Conservation (phyloP, 2,113 vertebrate genomes). For the Oenanthe melanoleuca region DNA sequence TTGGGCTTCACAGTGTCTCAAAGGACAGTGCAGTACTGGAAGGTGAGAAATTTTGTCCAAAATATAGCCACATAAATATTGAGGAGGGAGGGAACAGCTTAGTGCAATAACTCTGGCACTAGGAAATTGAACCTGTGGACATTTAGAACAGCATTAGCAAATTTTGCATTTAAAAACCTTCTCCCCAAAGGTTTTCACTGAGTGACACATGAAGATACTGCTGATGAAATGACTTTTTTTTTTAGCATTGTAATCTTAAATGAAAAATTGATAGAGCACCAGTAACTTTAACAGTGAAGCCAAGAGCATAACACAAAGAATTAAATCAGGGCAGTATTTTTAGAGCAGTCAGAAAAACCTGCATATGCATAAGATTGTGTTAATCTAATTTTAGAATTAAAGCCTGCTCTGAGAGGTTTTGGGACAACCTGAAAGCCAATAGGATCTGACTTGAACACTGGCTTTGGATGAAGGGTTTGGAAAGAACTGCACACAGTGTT, state of each 20-base stretch:
- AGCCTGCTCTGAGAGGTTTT: neutral
- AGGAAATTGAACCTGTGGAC: neutral
- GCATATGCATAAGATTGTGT: neutral
- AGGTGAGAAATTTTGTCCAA: neutral
- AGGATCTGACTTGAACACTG: neutral
- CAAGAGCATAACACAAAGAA: neutral
- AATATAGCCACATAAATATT: rapidly evolving
- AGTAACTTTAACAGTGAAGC: neutral
- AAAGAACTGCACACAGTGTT: neutral
- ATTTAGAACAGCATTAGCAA: neutral
- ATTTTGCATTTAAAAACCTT: neutral
- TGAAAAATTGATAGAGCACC: neutral
- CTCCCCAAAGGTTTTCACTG: neutral
- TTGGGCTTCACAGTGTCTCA: neutral
- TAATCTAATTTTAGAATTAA: neutral
- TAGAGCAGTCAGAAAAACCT: neutral
- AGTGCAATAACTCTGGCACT: neutral
- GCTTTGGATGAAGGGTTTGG: neutral
- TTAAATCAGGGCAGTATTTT: neutral
- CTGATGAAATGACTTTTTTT: neutral
- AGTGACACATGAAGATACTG: neutral
- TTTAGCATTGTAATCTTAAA: neutral
- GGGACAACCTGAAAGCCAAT: neutral
- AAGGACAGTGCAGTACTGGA: neutral
- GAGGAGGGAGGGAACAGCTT: neutral